Evolutionary conservation across 2,113 vertebrate genomes (phyloP).

Genomic region (Madoqua kirkii): DNA sequence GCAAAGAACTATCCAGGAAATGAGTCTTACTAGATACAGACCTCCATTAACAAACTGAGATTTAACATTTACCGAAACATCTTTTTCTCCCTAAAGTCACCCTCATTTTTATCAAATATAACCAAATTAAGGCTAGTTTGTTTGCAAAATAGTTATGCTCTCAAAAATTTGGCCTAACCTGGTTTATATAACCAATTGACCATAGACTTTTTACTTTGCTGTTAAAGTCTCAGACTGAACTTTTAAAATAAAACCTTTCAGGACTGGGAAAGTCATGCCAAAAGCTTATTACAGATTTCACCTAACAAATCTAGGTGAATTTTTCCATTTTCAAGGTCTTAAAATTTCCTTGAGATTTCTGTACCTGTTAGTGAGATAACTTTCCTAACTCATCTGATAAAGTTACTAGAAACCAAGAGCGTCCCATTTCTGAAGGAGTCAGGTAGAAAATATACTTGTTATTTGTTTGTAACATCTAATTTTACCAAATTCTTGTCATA

Average conservation of each 20-base stretch:
- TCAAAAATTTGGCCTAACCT: too few species aligned
- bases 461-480: background rate
- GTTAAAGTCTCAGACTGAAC: background rate
- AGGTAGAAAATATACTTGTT: background rate
- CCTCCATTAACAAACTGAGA: background rate
- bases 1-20: background rate
- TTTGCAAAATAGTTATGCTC: too few species aligned
- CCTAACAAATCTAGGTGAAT: background rate
- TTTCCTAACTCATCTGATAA: background rate
- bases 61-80: background rate
- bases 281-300: background rate
- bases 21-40: background rate
- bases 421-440: background rate
- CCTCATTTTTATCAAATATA: too few species aligned
- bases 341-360: background rate
- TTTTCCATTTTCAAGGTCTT: background rate
- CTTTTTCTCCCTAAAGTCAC: background rate
- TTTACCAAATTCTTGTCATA: background rate
- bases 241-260: background rate
- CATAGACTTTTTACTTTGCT: background rate
- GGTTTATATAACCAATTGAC: background rate
- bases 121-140: too few species aligned
- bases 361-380: background rate
- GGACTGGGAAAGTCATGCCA: background rate
- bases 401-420: background rate